Conservation (phyloP, 53 echinoderm and acorn worm species). For the Mesocentrotus franciscanus region DNA sequence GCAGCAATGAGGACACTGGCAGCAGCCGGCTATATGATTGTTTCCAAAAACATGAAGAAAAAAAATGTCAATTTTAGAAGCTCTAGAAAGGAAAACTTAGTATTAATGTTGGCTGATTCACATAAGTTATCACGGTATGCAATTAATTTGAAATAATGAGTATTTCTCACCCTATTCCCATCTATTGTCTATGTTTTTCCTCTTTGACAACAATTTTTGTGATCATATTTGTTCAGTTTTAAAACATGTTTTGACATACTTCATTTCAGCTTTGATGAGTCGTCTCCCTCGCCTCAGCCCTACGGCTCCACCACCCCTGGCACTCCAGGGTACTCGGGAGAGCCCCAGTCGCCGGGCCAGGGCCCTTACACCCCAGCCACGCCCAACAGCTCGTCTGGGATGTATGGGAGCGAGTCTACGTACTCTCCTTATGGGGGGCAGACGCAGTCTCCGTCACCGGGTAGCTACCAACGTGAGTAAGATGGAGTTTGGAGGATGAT, state of each 20-base stretch:
- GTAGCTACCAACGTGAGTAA: conserved; percentile 93
- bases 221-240: no score
- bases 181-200: no score
- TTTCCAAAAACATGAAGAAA: no score
- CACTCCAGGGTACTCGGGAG: conserved; percentile 90
- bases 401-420: conserved; percentile 95
- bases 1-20: no score
- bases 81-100: no score
- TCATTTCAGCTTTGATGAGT: conserved; percentile 92
- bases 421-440: conserved; percentile 90
- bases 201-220: no score
- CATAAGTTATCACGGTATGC: no score
- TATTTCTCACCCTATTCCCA: no score
- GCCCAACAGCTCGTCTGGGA: conserved; percentile 85
- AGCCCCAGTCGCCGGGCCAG: conserved; percentile 86
- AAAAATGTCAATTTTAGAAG: no score
- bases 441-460: conserved; percentile 78
- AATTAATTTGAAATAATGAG: no score
- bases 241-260: neutral
- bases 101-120: no score
- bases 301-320: conserved; percentile 84
- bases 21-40: no score
- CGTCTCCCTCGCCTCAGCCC: conserved; percentile 92
- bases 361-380: conserved; percentile 93
- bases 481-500: conserved; percentile 62